Conservation (phyloP, 2,888 invertebrate species). For the Mythimna pallens region DNA sequence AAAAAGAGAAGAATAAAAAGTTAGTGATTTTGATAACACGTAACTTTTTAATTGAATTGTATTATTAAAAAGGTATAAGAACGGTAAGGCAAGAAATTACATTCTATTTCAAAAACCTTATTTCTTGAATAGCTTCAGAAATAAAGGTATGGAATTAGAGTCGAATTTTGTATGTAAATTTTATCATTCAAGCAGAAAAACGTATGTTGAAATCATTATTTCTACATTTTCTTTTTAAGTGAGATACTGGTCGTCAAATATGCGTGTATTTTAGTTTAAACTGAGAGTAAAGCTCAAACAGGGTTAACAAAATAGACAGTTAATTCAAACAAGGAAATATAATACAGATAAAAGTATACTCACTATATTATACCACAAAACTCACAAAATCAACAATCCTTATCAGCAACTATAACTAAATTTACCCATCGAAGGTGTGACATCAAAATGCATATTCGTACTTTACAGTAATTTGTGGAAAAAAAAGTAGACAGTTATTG, state of each 20-base stretch:
- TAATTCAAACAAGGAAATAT: too few species aligned
- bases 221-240: too few species aligned
- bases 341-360: too few species aligned
- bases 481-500: conserved; percentile 54
- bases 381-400: not conserved
- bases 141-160: too few species aligned
- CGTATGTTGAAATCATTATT: too few species aligned
- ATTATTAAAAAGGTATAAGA: not conserved
- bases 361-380: not conserved
- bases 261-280: not conserved
- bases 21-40: not conserved
- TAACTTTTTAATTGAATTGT: conserved; percentile 22
- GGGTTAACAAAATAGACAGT: not conserved
- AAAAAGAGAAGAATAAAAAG: not conserved
- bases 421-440: not conserved
- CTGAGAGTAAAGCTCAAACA: not conserved
- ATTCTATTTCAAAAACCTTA: not conserved
- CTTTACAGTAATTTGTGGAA: conserved; percentile 30
- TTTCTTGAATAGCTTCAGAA: too few species aligned
- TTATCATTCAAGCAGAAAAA: not conserved
- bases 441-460: conserved; percentile 29
- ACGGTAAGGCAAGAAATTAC: not conserved
- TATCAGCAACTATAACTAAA: not conserved
- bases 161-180: not conserved
- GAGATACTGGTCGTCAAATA: too few species aligned